A percentile compares a stretch with the other conserved stretches of the same genome.
phyloP scores from a whole-genome alignment of 2,113 vertebrate genomes.

The Callospermophilus lateralis region DNA sequence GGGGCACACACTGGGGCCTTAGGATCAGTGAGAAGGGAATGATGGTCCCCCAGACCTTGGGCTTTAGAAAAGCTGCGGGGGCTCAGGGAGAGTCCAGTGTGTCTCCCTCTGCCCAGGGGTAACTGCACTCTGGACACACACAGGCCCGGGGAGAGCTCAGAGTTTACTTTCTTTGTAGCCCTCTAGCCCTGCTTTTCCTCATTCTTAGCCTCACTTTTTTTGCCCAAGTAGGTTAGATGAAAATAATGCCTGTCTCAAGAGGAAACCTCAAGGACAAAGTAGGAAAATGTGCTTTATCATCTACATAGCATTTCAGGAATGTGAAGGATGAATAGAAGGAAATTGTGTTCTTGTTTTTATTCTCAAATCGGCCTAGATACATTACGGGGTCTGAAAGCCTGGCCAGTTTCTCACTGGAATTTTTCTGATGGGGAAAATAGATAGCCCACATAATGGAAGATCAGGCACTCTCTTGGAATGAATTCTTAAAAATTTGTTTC shows the following conservation, averaged over 20 bases:
- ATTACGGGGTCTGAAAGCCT: neutral
- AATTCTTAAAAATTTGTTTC: neutral
- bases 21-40: neutral
- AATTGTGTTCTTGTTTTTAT: neutral
- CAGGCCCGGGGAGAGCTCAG: neutral
- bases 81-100: neutral
- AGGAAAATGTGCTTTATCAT: neutral
- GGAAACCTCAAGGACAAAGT: neutral
- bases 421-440: neutral
- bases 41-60: neutral
- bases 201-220: neutral
- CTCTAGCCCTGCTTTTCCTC: neutral
- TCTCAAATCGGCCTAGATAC: neutral
- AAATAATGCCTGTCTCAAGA: neutral
- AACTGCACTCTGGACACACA: neutral
- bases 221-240: neutral
- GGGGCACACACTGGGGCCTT: neutral
- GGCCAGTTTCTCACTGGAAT: neutral
- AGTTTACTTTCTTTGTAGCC: neutral
- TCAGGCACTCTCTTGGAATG: neutral
- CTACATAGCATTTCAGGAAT: neutral
- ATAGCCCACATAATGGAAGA: neutral
- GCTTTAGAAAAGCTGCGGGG: neutral
- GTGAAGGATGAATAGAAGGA: slow-evolving; percentile 25
- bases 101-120: neutral